Evolutionary conservation across 2,888 invertebrate species (phyloP).

Genomic region (Tromatobia lineatoria): DNA sequence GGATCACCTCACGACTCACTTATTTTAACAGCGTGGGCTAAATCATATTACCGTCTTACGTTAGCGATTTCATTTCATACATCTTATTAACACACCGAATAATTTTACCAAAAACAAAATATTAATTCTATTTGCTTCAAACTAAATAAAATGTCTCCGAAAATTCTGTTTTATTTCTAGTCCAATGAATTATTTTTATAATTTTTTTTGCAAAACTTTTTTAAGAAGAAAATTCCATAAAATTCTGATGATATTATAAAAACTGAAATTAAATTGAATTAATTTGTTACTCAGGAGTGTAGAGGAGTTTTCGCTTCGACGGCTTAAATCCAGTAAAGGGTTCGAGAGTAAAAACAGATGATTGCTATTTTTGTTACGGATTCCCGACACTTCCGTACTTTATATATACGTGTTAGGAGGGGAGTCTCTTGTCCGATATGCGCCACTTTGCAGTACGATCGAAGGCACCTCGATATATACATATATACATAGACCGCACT

Average conservation of each 20-base stretch:
- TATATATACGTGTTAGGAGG: conserved; percentile 10
- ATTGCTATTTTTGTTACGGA: conserved; percentile 32
- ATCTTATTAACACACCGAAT: not conserved
- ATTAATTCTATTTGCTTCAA: no score
- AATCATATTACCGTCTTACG: not conserved
- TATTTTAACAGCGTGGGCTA: conserved; percentile 2
- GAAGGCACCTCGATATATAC: conserved; percentile 28
- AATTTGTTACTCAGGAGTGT: not conserved
- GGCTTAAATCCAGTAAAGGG: not conserved
- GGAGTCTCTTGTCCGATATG: conserved; percentile 5
- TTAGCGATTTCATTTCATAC: not conserved
- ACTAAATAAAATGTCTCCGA: no score
- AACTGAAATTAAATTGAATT: no score
- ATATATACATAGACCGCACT: conserved; percentile 7
- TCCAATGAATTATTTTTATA: no score
- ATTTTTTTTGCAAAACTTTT: no score
- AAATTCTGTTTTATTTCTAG: no score
- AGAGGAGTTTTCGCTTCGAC: not conserved
- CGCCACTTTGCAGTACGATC: conserved; percentile 33
- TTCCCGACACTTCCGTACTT: conserved; percentile 19
- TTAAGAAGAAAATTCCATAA: no score
- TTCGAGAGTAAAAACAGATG: not conserved
- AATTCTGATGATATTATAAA: no score
- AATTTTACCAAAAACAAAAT: not conserved
- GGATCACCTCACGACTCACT: not conserved